Evolutionary conservation across 1,140 invertebrate species (phyloP).

Genomic region (Mercenaria mercenaria): DNA sequence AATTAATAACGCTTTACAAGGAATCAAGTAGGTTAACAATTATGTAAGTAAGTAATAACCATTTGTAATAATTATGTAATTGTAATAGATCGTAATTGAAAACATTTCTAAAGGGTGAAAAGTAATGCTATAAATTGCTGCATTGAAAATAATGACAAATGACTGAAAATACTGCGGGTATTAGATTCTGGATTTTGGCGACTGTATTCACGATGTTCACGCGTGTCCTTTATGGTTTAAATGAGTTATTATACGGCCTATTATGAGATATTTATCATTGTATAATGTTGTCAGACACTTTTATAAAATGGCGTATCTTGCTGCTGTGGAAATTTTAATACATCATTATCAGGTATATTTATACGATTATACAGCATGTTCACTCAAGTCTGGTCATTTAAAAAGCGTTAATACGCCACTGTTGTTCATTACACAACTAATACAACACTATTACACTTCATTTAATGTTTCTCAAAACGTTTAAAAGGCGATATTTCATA

Average conservation of each 20-base stretch:
- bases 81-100: background rate
- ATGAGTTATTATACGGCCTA: background rate
- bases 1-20: background rate
- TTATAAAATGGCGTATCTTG: constrained; percentile 14
- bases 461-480: constrained; percentile 34
- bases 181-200: background rate
- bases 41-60: background rate
- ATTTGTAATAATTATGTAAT: constrained; percentile 1
- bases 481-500: constrained; percentile 55
- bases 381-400: constrained; percentile 10
- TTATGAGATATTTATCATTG: constrained; percentile 39
- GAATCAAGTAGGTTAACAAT: background rate
- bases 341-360: constrained; percentile 3
- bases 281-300: constrained; percentile 6
- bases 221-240: background rate
- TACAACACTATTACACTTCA: constrained; percentile 49
- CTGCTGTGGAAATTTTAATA: constrained; percentile 1
- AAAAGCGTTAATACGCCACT: constrained; percentile 15
- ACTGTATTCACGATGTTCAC: background rate
- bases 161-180: background rate
- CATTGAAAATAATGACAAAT: background rate
- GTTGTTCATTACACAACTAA: background rate
- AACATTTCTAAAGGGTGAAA: background rate
- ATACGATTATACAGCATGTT: background rate
- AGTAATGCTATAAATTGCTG: background rate